Conservation (phyloP, 92 coral and sea anemone species). For the Meandrina meandrites region DNA sequence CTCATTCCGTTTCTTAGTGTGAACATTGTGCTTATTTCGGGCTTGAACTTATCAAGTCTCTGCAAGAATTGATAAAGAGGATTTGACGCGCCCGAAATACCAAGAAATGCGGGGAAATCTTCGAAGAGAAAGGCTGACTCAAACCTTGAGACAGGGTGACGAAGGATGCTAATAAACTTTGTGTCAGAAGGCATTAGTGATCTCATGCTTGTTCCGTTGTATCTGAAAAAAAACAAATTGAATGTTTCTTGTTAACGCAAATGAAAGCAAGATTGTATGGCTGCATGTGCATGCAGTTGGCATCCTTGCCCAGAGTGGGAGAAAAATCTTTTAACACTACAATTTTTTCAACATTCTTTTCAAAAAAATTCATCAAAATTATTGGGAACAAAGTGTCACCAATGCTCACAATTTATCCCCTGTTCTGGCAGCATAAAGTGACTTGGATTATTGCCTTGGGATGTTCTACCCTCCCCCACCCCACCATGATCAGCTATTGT, state of each 20-base stretch:
- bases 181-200: conserved; percentile 35
- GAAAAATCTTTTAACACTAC: not conserved
- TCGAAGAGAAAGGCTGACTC: conserved; percentile 59
- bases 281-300: too few species aligned
- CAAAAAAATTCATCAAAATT: too few species aligned
- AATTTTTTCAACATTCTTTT: not conserved
- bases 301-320: too few species aligned
- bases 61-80: conserved; percentile 38
- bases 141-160: conserved; percentile 47
- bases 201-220: conserved; percentile 34
- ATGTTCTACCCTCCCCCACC: too few species aligned
- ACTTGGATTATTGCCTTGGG: too few species aligned
- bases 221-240: conserved; percentile 15
- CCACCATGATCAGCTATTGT: too few species aligned
- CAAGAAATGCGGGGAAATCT: conserved; percentile 45
- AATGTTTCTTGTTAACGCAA: not conserved
- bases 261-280: not conserved
- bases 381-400: too few species aligned
- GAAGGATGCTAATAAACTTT: conserved; percentile 37
- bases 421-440: too few species aligned
- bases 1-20: conserved; percentile 57
- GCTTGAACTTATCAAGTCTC: conserved; percentile 9
- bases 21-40: conserved; percentile 29
- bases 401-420: too few species aligned
- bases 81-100: conserved; percentile 20